Evolutionary conservation across 2,797 vertebrate genomes (phyloP), one percentile per base, ranked within the genome.

Genomic region (Tokudaia muenninki): DNA sequence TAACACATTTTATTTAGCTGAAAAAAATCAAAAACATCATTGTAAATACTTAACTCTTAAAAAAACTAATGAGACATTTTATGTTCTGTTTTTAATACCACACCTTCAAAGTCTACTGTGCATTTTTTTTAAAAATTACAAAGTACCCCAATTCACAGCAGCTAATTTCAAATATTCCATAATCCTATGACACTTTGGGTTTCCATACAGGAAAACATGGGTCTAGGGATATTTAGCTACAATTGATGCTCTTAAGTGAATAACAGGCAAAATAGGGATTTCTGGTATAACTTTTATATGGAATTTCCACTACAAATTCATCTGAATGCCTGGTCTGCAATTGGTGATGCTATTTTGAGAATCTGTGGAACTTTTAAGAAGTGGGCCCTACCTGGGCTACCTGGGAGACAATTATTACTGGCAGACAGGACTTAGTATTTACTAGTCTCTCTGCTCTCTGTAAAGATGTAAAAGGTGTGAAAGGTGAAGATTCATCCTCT

Each of bases 161-260:
- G 41, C n/a, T 24, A 87, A 93, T 47, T 94, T 91, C 16, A 95
- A 74, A 29, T 79, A n/a, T 22, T 70, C 31, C 90, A 50, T 63
- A 81, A 55, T 11, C 16, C 14, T 24, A 29, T 55, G 47, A 22
- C 1, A 91, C n/a, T 77, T 70, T 47, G 67, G 12, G 4, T 34
- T 93, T 55, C 70, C n/a, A 72, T 55, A 78, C 70, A 72, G 41
- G 19, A 72, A 93, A 87, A 12, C 21, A 2, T 5, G 44, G 29
- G 21, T 50, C 31, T 90, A 75, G 0, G 87, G 26, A 82, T 24
- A 91, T 87, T 87, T 47, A 88, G n/a, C n/a, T 91, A 74, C 10
- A 41, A 21, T 31, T 47, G 9, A 37, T 44, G 5, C 3, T 88
- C 84, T 1, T 26, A 79, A 29, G 8, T 63, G 7, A 88, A 11